Conservation (phyloP, 2,888 invertebrate species). For the Dilophus febrilis region DNA sequence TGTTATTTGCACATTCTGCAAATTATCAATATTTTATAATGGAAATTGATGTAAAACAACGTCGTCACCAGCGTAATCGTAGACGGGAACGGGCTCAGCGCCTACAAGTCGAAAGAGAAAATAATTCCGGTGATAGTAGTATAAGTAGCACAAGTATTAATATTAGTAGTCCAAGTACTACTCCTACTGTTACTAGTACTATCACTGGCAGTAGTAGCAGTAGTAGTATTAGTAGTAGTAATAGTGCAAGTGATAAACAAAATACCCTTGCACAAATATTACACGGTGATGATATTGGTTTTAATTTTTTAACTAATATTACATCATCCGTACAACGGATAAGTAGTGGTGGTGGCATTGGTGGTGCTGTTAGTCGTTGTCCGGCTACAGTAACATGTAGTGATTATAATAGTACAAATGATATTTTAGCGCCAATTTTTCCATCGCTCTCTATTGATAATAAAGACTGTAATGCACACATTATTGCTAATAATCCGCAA, state of each 20-base stretch:
- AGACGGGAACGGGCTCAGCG: conserved; percentile 83
- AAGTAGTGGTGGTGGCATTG: conserved; percentile 21
- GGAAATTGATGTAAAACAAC: conserved; percentile 71
- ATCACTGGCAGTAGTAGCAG: conserved; percentile 1
- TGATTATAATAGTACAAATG: conserved; percentile 28
- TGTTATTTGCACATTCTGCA: too few species aligned
- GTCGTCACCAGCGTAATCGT: conserved; percentile 61
- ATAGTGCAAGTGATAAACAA: conserved; percentile 1
- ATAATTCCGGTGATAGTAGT: conserved; percentile 29
- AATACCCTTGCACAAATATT: background rate
- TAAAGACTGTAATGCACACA: too few species aligned
- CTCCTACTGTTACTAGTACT: background rate
- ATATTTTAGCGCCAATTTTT: too few species aligned
- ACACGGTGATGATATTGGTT: background rate
- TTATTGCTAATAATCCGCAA: too few species aligned
- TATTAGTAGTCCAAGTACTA: background rate
- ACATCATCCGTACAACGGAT: too few species aligned
- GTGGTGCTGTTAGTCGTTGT: conserved; percentile 24
- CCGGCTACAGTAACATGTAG: conserved; percentile 26
- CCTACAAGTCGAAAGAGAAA: conserved; percentile 73
- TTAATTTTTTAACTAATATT: too few species aligned
- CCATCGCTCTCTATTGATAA: too few species aligned
- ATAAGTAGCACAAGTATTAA: conserved; percentile 9
- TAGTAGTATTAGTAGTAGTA: background rate
- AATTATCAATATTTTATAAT: conserved; percentile 33